These are phyloP conservation scores for Himalopsyche japonica DNA, from an alignment of 2,888 invertebrate species.

Conservation along the genomic window DNA sequence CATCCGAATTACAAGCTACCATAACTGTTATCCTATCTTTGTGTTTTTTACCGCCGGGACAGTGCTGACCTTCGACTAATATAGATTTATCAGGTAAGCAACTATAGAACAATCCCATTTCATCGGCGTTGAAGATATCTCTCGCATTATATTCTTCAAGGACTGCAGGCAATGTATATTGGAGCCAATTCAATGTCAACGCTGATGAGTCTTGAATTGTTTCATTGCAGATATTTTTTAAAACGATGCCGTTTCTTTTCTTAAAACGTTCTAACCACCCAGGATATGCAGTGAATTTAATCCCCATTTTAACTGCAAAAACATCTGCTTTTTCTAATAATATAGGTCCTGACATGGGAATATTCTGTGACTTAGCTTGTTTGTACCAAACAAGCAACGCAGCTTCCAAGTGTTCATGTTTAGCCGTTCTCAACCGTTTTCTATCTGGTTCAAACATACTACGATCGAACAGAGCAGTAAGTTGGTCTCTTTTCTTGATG, in stretches of 20 bases:
- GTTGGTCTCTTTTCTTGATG: background rate
- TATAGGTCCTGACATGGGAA: background rate
- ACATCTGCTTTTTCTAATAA: background rate
- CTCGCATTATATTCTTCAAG: background rate
- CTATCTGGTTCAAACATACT: constrained; percentile 1
- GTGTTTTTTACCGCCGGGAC: constrained; percentile 45
- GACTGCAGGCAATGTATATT: too few relatives aligned
- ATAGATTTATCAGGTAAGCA: constrained; percentile 43
- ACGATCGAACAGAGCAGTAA: background rate
- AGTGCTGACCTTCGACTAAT: constrained; percentile 43
- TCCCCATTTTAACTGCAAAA: background rate
- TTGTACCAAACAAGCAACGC: background rate
- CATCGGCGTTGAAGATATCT: constrained; percentile 43
- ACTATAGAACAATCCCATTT: constrained; percentile 43
- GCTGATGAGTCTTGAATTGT: background rate
- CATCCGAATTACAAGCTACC: constrained; percentile 44
- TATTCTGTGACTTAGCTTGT: background rate
- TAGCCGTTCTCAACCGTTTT: background rate
- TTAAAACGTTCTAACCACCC: background rate
- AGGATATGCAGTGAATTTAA: background rate
- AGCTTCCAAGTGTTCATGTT: background rate
- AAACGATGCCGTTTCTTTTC: background rate
- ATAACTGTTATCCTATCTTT: constrained; percentile 45
- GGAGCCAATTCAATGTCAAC: too few relatives aligned
- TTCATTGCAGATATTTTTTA: background rate